Base-by-base conservation (phyloP, 2,797 vertebrate species). In the Coregonus ussuriensis region DNA sequence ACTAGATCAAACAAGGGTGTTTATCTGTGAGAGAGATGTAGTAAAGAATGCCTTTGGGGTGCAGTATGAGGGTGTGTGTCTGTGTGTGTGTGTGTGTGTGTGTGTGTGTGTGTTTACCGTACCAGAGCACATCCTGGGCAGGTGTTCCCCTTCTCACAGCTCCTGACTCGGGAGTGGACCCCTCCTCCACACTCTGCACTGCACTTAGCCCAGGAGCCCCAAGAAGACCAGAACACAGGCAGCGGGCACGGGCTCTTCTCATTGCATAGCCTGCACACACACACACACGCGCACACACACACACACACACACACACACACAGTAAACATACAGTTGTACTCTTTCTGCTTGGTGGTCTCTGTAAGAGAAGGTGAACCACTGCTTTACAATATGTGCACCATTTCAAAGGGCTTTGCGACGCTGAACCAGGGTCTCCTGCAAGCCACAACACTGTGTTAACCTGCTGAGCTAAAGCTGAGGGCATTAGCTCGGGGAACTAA, bases 181-280 rank as follows among this genome's bases (percentile, higher is more conserved):
- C 98, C 98, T 0, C 97, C 98, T 25, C 97, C 97, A 0, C 98
- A 99, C 35, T 95, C 95, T 16, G 95, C 94, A 0, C 95, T 98
- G 89, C 98, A 99, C 71, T 94, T 95, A 78, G 97, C 95, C 98
- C 98, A 99, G 0, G 97, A 86, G 0, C 95, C 95, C 98, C 98
- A 99, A 29, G 94, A 81, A 0, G 95, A 95, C 98, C 97, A 99
- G 84, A 94, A 91, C 81, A 97, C 74, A 0, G 96, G 95, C 59
- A 95, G 92, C 0, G 97, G 97, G 83, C 98, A 99, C 0, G 93
- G 89, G 74, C 94, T 91, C 47, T 97, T 96, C 85, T 99, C 97
- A 54, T 99, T 99, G 90, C 98, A 99, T 91, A 94, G 75, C 82
- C 94, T 95, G 80, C 65, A 84, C 4, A 56, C 67, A 72, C n/a